Conservation (phyloP, 64 coral and sea anemone genomes). For the Porites australiensis region DNA sequence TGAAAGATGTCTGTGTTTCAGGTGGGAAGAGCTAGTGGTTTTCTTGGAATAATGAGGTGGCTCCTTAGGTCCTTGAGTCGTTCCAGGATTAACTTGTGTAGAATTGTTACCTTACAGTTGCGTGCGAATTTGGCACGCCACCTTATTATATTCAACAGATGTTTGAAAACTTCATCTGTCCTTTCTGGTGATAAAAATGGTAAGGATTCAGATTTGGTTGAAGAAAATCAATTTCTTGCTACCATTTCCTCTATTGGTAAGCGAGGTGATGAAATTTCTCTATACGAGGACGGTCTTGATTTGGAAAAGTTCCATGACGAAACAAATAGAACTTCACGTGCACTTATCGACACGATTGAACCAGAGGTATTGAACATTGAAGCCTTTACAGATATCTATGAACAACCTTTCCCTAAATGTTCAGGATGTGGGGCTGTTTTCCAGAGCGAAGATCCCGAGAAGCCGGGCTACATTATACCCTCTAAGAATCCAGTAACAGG, state of each 20-base stretch:
- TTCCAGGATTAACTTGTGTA: neutral
- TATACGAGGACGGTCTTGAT: neutral
- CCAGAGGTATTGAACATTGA: conserved; percentile 4
- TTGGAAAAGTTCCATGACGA: neutral
- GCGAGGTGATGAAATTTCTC: neutral
- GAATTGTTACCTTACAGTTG: neutral
- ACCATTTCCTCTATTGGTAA: neutral
- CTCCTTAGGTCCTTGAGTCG: neutral
- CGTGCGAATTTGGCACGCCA: neutral
- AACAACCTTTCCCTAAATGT: conserved; percentile 63
- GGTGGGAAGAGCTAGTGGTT: neutral
- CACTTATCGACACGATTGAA: neutral
- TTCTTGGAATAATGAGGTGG: neutral
- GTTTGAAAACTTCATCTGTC: neutral
- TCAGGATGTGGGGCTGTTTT: conserved; percentile 84
- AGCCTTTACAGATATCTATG: conserved; percentile 4
- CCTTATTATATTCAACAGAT: neutral
- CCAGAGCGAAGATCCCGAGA: conserved; percentile 73
- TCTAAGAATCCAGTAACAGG: conserved; percentile 65
- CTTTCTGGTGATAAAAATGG: neutral
- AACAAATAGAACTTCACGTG: neutral
- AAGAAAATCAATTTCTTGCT: neutral
- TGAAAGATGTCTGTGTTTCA: neutral
- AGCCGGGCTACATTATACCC: conserved; percentile 70
- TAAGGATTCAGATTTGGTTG: neutral